A percentile compares a stretch with the other conserved stretches of the same genome.
phyloP scores from a whole-genome alignment of 1,140 invertebrate genomes.

The Plectrocnemia conspersa region DNA sequence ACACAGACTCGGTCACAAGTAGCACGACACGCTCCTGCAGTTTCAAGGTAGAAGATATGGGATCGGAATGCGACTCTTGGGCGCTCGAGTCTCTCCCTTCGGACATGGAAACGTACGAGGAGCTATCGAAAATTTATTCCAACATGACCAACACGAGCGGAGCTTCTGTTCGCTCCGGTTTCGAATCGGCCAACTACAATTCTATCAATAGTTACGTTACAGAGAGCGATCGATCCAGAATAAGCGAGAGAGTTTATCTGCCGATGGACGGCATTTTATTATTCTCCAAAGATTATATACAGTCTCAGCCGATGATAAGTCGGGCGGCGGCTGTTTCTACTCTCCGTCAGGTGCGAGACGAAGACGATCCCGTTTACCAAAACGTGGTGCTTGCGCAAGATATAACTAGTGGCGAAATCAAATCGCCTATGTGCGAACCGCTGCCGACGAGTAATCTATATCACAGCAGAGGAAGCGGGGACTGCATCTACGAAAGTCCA shows the following conservation, averaged over 20 bases:
- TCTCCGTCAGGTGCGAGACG: conserved; percentile 13
- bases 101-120: no score
- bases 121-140: no score
- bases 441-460: conserved; percentile 38
- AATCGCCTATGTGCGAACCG: background rate
- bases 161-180: background rate
- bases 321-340: conserved; percentile 9
- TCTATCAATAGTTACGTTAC: conserved; percentile 8
- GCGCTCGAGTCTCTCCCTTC: no score
- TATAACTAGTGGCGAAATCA: background rate
- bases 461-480: conserved; percentile 48
- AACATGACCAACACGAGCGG: no score
- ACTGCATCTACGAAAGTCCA: conserved; percentile 47
- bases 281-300: conserved; percentile 9
- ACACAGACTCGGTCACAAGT: no score
- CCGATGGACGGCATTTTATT: conserved; percentile 23
- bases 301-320: background rate
- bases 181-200: background rate
- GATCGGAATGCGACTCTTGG: background rate
- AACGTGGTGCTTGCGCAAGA: conserved; percentile 19
- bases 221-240: background rate
- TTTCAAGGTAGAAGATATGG: background rate
- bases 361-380: conserved; percentile 22
- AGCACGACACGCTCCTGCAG: no score
- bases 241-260: conserved; percentile 16